Conservation (phyloP, 2,888 invertebrate species). For the Cantharis rustica region DNA sequence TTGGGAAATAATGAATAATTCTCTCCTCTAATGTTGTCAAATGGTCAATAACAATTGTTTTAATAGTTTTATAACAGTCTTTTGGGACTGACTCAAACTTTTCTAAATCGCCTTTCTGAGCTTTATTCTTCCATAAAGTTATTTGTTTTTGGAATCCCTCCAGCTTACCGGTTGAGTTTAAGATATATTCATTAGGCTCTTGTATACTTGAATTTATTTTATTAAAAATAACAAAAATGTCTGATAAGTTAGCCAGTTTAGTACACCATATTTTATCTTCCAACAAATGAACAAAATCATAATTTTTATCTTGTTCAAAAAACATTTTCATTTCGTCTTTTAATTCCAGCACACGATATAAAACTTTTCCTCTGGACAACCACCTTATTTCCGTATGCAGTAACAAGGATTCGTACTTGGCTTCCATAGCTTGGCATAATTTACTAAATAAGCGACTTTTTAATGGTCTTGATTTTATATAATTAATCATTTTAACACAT, state of each 20-base stretch:
- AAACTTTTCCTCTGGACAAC: conserved; percentile 7
- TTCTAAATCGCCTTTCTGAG: conserved; percentile 25
- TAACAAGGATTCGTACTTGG: conserved; percentile 14
- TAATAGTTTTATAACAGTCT: conserved; percentile 26
- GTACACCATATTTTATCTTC: conserved; percentile 15
- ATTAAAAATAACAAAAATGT: conserved; percentile 26
- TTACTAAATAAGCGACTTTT: too few relatives aligned
- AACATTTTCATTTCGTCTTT: conserved; percentile 24
- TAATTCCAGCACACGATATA: neutral
- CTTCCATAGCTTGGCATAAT: conserved; percentile 36
- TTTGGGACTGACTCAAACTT: conserved; percentile 27
- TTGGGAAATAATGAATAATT: conserved; percentile 25
- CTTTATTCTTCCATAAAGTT: conserved; percentile 28
- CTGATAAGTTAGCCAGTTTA: neutral
- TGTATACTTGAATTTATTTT: conserved; percentile 26
- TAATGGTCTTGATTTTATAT: conserved; percentile 37
- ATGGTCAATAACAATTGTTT: conserved; percentile 25
- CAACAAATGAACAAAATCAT: conserved; percentile 30
- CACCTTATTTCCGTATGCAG: neutral
- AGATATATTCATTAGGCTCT: conserved; percentile 27
- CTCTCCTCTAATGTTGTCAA: neutral
- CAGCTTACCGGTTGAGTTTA: conserved; percentile 28
- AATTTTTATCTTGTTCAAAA: conserved; percentile 26
- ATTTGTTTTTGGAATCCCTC: conserved; percentile 31
- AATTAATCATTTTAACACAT: conserved; percentile 38